A percentile compares a stretch with the other conserved stretches of the same genome.
phyloP scores from a whole-genome alignment of 2,888 invertebrate species.

The Melieria omissa region DNA sequence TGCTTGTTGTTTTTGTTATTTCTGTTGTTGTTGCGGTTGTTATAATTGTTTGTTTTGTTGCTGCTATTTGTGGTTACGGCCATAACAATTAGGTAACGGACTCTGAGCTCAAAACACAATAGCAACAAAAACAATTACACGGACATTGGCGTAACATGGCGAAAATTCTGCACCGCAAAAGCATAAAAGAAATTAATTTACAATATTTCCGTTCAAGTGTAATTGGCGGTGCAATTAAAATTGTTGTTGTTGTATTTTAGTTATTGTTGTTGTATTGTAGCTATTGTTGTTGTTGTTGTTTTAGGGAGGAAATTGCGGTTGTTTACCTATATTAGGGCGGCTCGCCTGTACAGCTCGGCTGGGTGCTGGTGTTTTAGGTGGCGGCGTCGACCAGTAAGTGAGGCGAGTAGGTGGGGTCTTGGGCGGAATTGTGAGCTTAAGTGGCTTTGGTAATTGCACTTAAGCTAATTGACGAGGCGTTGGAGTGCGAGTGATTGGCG shows the following conservation, averaged over 20 bases:
- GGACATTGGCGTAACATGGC: neutral
- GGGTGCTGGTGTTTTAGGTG: too few species aligned
- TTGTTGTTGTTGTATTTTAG: constrained; percentile 14
- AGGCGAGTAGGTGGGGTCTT: neutral
- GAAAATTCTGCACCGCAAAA: constrained; percentile 16
- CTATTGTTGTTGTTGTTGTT: too few species aligned
- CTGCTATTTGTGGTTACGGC: neutral
- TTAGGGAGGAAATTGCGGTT: too few species aligned
- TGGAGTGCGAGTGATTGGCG: too few species aligned
- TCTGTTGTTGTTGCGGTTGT: neutral
- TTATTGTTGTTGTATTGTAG: neutral
- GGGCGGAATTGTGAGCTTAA: constrained; percentile 13
- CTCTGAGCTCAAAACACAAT: neutral
- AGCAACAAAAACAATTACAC: neutral
- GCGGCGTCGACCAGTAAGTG: too few species aligned
- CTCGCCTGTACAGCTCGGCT: too few species aligned
- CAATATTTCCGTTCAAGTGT: constrained; percentile 24
- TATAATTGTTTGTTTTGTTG: neutral
- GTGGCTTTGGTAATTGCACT: constrained; percentile 18
- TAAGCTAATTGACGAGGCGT: neutral
- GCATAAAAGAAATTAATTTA: constrained; percentile 31
- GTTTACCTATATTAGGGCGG: too few species aligned
- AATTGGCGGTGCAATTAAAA: constrained; percentile 35
- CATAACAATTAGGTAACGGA: too few species aligned
- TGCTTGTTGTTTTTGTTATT: neutral